phyloP scores from a whole-genome alignment of 1,140 invertebrate genomes.

The Drosophila pseudoobscura region DNA sequence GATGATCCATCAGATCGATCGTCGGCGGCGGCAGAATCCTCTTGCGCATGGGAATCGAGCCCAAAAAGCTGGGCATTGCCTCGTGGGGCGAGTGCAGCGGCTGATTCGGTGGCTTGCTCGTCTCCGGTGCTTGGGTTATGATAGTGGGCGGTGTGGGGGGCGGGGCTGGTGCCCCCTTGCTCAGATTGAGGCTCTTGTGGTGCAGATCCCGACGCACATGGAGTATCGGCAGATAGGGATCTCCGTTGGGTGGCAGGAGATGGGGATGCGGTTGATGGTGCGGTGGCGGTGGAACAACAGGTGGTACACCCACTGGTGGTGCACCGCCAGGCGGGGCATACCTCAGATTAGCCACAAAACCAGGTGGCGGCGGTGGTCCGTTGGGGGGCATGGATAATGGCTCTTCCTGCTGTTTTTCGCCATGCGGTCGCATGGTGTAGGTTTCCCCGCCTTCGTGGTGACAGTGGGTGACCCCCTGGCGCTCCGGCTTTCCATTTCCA shows the following conservation, averaged over 20 bases:
- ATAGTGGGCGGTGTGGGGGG: slow-evolving; percentile 59
- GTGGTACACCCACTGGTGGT: slow-evolving; percentile 1
- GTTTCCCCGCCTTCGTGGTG: slow-evolving; percentile 87
- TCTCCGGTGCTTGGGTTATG: slow-evolving; percentile 80
- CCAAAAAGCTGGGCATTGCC: slow-evolving; percentile 85
- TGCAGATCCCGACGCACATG: slow-evolving; percentile 90
- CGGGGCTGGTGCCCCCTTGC: slow-evolving; percentile 43
- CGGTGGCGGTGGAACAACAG: slow-evolving; percentile 12
- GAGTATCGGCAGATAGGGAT: slow-evolving; percentile 85
- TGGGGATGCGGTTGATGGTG: slow-evolving; percentile 31
- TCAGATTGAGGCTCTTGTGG: slow-evolving; percentile 84
- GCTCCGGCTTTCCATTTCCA: slow-evolving; percentile 39
- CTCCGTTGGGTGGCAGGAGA: slow-evolving; percentile 55
- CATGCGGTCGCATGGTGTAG: slow-evolving; percentile 87
- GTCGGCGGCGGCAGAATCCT: slow-evolving; percentile 81
- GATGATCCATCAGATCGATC: slow-evolving; percentile 45
- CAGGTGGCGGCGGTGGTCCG: slow-evolving; percentile 32
- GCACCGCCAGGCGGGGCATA: slow-evolving; percentile 4
- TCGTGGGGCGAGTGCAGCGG: slow-evolving; percentile 83
- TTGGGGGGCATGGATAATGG: slow-evolving; percentile 25
- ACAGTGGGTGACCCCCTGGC: slow-evolving; percentile 86
- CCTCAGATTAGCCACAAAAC: not conserved
- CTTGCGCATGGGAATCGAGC: slow-evolving; percentile 85
- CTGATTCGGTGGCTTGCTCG: slow-evolving; percentile 62
- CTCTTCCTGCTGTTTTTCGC: slow-evolving; percentile 54